Percentiles rank a stretch among this genome's conserved stretches.
phyloP scores from a whole-genome alignment of 1,140 invertebrate species.

The Homarus americanus region DNA sequence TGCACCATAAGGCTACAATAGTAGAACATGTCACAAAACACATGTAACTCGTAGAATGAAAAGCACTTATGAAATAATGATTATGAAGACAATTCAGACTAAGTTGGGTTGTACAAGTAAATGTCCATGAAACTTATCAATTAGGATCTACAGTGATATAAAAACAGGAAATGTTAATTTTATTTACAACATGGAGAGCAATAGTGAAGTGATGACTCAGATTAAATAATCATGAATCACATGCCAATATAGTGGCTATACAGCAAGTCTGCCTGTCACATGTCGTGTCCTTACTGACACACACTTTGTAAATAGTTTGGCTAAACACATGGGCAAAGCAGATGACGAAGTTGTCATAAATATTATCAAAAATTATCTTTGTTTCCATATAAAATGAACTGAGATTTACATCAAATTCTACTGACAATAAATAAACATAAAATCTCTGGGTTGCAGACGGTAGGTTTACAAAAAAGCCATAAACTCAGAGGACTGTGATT shows the following conservation, averaged over 20 bases:
- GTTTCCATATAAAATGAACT: background rate
- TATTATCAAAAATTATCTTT: background rate
- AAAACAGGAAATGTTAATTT: background rate
- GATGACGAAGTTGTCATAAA: background rate
- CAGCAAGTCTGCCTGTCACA: background rate
- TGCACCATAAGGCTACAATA: background rate
- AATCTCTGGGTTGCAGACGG: background rate
- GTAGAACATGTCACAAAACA: slow-evolving; percentile 20
- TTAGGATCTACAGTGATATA: slow-evolving; percentile 27
- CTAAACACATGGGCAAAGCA: background rate
- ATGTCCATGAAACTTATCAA: background rate
- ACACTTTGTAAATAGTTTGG: background rate
- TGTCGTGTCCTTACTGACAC: background rate
- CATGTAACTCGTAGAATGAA: background rate
- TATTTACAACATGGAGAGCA: slow-evolving; percentile 45
- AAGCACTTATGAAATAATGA: slow-evolving; percentile 31
- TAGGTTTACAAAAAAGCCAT: background rate
- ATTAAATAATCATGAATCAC: background rate
- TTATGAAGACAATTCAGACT: slow-evolving; percentile 2
- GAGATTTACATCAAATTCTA: background rate
- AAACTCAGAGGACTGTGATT: background rate
- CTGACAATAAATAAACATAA: background rate
- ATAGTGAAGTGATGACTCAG: background rate
- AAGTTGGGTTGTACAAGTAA: background rate
- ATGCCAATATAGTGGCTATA: background rate